Conservation (phyloP, 2,113 vertebrate genomes). For the Eulemur macaco region DNA sequence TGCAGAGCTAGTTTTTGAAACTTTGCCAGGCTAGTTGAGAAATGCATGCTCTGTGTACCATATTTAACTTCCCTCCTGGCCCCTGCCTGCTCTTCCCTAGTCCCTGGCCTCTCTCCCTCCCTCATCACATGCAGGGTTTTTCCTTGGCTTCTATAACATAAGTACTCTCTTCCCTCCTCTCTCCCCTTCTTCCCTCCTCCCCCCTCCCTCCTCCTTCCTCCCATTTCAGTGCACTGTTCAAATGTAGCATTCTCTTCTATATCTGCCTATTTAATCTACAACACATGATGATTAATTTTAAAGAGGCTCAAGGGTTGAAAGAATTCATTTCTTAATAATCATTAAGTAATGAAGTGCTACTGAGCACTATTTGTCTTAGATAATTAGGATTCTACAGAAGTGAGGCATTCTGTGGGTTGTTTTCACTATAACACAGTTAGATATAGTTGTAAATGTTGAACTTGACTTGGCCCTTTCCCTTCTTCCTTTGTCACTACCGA, state of each 20-base stretch:
- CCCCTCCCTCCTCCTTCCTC: no score
- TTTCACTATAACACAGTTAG: not conserved
- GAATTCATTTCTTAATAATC: constrained; percentile 41
- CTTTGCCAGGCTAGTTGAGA: not conserved
- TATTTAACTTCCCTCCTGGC: not conserved
- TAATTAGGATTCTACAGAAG: not conserved
- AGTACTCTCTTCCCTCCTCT: not conserved
- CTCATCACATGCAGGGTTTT: not conserved
- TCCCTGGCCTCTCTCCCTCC: not conserved
- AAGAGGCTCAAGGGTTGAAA: constrained; percentile 26
- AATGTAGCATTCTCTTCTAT: not conserved
- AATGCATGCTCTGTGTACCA: not conserved
- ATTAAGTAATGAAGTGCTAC: not conserved
- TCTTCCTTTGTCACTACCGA: constrained; percentile 1
- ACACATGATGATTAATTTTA: not conserved
- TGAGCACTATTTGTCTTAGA: not conserved
- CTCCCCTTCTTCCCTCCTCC: no score
- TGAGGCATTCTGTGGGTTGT: not conserved
- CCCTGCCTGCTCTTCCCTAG: not conserved
- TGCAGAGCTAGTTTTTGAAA: constrained; percentile 7
- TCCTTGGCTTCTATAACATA: not conserved
- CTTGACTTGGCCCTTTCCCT: not conserved
- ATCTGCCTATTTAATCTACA: not conserved
- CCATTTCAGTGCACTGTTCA: not conserved
- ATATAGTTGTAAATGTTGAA: not conserved